phyloP scores from a whole-genome alignment of 2,797 vertebrate genomes.

The Acrossocheilus wenchowensis region DNA sequence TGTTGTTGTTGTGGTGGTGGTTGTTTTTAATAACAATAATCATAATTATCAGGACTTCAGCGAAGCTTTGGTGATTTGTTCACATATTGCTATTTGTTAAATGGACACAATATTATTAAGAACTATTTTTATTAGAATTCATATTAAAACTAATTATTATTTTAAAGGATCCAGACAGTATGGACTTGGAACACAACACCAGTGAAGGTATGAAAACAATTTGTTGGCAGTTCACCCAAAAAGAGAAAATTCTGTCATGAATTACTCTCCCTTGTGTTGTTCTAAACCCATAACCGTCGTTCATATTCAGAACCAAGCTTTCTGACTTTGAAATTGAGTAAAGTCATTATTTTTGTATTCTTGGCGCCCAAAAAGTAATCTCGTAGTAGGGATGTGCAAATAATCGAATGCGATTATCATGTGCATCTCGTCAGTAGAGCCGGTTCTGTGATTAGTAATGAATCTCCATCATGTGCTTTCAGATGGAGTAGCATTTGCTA shows the following conservation, averaged over 20 bases:
- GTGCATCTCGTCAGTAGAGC: no score
- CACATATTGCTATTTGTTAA: background rate
- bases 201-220: constrained; percentile 44
- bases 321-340: background rate
- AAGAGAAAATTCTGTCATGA: background rate
- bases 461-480: no score
- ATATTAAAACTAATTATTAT: background rate
- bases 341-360: background rate
- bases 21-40: background rate
- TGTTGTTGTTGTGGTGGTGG: background rate
- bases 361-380: background rate
- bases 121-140: background rate
- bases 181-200: constrained; percentile 26
- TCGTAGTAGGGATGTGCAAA: background rate
- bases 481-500: no score
- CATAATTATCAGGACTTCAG: background rate
- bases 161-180: constrained; percentile 30
- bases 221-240: background rate
- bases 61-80: background rate
- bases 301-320: background rate
- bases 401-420: no score
- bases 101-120: constrained; percentile 1
- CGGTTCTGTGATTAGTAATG: no score
- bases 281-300: background rate
- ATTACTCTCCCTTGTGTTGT: background rate